Base-by-base conservation (phyloP, 92 coral and sea anemone species). In the Actinernus sp. region DNA sequence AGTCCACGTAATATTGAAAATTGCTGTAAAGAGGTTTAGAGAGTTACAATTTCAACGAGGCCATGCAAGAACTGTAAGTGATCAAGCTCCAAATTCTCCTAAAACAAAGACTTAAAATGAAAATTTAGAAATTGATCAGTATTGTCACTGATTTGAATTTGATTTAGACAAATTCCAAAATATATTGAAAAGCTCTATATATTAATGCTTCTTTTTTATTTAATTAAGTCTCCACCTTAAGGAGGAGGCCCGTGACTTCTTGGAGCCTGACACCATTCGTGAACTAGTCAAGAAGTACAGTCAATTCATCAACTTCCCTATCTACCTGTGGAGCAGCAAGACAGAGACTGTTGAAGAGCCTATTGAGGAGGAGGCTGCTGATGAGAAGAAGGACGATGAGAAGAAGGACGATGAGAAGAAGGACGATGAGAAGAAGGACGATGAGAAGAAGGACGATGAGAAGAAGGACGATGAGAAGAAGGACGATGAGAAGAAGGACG, bases 231-330 rank as follows among this genome's bases (percentile, higher is more conserved):
- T 94, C 26, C 97, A 94, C 71, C 73, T 94, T 41, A 94, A 94
- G 59, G 98, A 94, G 41, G 98, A 94, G 64, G 97, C 98, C 0
- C 88, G 97, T 13, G 98, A 94, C 76, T 94, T 82, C 73, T 68
- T 94, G 23, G 98, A 94, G 68, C 98, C 98, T 9, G 88, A 82
- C 0, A 94, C 98, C 45, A 94, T 94, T 90, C 86, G 89, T 55
- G 82, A 81, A n/a, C 70, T 94, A 31, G 97, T 94, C 18, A 91
- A 87, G 76, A 94, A 94, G 55, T 94, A 94, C 95, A 94, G 98
- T 76, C 98, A 94, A 89, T 94, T 94, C 79, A 94, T 94, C 90
- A 94, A 94, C 90, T 94, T 94, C 90, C 93, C 93, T 67, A 94
- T 94, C 83, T 94, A 78, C 76, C 81, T 94, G 80, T 94, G 98